Base-by-base conservation (phyloP, 2,113 vertebrate genomes). In the Speoplatyrhinus poulsoni region DNA sequence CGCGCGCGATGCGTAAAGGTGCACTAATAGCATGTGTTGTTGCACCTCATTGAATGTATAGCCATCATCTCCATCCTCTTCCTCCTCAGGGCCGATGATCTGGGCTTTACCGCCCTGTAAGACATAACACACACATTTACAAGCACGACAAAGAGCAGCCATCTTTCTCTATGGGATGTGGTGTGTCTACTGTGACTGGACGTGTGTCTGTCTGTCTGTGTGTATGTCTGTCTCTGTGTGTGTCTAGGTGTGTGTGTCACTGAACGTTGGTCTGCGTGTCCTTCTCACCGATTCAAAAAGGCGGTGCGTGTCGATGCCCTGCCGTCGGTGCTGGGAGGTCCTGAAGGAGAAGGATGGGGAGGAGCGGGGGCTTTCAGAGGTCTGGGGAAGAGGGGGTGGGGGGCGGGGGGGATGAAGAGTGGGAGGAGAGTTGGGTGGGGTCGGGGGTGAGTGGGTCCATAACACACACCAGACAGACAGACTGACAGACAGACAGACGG, bases 31-130 rank as follows among this genome's bases (percentile, higher is more conserved):
- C 48, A 33, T 6, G 49, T 71, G 86, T 85, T 0, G 63, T 78
- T 85, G 36, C 68, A 94, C 93, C 82, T 93, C 92, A 46, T 89
- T 92, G 12, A 89, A 79, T 1, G 77, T 57, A 60, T 90, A 90
- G 15, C 77, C 58, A 17, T 94, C 92, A 0, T 94, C 91, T 0
- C 94, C 94, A 36, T 98, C 95, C 0, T 92, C 95, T 69, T 96
- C 95, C 68, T 98, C 96, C 86, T 98, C 96, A 0, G 96, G 96
- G 3, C 94, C 93, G 2, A 98, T 98, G 76, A 98, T 98, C 62
- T 93, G 92, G 0, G 91, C 82, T 19, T 88, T 92, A 1, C 82
- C 84, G 0, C 76, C 85, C 93, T 94, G 62, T 4, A 12, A 49
- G 19, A 76, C 9, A 86, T 49, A 76, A 58, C 19, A 72, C 41